phyloP scores from a whole-genome alignment of 37 sponge, comb jelly and placozoan genomes.

The Ephydatia muelleri region DNA sequence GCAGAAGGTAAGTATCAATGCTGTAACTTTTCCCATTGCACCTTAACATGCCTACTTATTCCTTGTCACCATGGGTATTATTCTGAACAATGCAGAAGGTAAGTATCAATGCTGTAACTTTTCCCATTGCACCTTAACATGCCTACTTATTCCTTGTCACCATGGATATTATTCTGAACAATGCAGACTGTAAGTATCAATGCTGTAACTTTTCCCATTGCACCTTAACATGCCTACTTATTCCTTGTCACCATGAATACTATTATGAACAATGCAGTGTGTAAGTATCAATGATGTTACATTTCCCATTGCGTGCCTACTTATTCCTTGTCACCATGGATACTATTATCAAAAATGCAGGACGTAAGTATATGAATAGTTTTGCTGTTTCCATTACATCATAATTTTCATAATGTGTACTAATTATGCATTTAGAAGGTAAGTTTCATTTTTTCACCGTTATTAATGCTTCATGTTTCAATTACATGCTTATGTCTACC shows the following conservation, averaged over 20 bases:
- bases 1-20: background rate
- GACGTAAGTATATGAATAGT: background rate
- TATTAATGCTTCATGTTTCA: background rate
- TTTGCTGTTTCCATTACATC: background rate
- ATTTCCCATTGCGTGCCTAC: background rate
- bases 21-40: background rate
- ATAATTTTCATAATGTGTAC: background rate
- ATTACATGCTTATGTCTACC: background rate
- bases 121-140: background rate
- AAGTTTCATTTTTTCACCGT: background rate
- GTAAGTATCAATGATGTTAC: background rate
- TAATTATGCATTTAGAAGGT: background rate
- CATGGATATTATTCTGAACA: background rate
- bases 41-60: background rate
- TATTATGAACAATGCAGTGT: background rate
- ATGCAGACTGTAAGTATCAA: background rate
- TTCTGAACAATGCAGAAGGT: background rate
- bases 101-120: background rate
- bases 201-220: background rate
- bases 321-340: background rate
- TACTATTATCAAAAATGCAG: background rate
- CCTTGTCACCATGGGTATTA: background rate
- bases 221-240: background rate
- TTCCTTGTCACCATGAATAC: background rate
- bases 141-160: background rate